Evolutionary conservation across 2,797 vertebrate genomes (phyloP).

Genomic region (Lindbergichthys nudifrons): DNA sequence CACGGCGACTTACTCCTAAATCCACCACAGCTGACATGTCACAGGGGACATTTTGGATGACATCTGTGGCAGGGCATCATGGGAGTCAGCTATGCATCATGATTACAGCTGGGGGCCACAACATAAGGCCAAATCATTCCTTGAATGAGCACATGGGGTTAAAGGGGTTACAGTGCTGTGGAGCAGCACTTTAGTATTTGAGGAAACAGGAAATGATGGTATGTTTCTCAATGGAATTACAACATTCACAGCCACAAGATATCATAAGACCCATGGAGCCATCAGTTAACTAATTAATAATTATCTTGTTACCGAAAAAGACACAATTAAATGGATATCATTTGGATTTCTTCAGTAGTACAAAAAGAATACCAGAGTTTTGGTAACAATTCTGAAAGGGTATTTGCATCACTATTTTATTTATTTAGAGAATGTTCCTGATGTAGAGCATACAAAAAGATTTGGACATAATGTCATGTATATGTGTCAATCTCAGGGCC

Average conservation of each 20-base stretch:
- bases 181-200: conserved; percentile 1
- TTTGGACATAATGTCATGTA: too few relatives aligned
- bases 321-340: background rate
- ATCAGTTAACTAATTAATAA: background rate
- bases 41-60: conserved; percentile 50
- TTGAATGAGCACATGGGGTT: conserved; percentile 31
- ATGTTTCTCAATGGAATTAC: background rate
- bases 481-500: too few relatives aligned
- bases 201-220: background rate
- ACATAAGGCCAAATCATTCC: conserved; percentile 26
- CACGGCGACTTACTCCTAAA: conserved; percentile 15
- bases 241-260: background rate
- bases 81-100: conserved; percentile 54
- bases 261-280: background rate
- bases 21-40: conserved; percentile 39
- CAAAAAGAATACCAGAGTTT: background rate
- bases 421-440: too few relatives aligned
- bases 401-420: background rate
- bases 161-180: conserved; percentile 12
- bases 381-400: background rate
- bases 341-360: background rate
- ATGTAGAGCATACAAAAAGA: too few relatives aligned
- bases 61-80: conserved; percentile 50
- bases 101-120: conserved; percentile 49
- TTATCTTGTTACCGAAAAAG: background rate